Percentiles rank a stretch among this genome's conserved stretches.
Evolutionary conservation across 1,140 invertebrate genomes (phyloP).

Genomic region (Argopecten irradians): DNA sequence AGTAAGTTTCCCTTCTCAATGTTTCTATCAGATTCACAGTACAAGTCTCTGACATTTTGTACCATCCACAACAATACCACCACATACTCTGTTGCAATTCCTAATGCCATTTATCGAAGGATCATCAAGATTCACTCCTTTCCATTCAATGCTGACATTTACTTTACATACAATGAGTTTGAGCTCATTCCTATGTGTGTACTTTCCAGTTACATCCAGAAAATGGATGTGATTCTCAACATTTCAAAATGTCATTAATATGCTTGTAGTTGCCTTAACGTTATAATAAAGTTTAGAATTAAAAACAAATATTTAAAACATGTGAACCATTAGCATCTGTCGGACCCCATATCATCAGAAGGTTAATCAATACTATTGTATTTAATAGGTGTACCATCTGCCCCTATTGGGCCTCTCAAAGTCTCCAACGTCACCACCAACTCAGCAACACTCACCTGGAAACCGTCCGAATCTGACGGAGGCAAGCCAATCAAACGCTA

Average conservation of each 20-base stretch:
- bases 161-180: not conserved
- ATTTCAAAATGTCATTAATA: not conserved
- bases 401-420: slow-evolving; percentile 84
- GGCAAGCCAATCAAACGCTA: slow-evolving; percentile 97
- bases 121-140: not conserved
- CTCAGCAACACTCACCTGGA: slow-evolving; percentile 96
- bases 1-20: slow-evolving; percentile 79
- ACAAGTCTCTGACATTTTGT: not conserved
- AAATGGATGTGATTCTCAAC: not conserved
- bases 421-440: slow-evolving; percentile 95
- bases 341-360: too few relatives aligned
- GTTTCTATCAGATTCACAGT: not conserved
- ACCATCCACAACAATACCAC: not conserved
- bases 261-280: not conserved
- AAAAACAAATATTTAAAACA: slow-evolving; percentile 2
- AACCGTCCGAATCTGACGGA: slow-evolving; percentile 92
- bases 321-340: too few relatives aligned
- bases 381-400: slow-evolving; percentile 71
- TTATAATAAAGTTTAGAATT: not conserved
- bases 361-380: too few relatives aligned
- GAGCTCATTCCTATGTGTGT: too few relatives aligned
- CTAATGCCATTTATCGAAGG: too few relatives aligned
- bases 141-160: not conserved
- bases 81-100: too few relatives aligned
- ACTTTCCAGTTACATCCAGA: not conserved